Evolutionary conservation across 2,888 invertebrate genomes (phyloP).

Genomic region (Bedellia somnulentella): DNA sequence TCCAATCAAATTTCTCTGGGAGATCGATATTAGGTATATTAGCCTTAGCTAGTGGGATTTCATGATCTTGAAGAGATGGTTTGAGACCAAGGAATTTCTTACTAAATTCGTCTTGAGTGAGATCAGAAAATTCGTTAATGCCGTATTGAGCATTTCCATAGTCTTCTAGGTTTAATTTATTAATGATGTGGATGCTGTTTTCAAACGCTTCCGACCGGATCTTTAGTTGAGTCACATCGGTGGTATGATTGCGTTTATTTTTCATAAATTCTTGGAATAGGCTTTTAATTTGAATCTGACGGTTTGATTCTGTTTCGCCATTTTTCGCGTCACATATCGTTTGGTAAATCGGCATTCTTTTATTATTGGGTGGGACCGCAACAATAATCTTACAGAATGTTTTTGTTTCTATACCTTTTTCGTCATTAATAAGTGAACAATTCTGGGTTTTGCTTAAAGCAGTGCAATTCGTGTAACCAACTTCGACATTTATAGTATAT

Average conservation of each 20-base stretch:
- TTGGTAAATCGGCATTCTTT: constrained; percentile 36
- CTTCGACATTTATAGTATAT: constrained; percentile 45
- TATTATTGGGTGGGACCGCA: constrained; percentile 38
- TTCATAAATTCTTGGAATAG: constrained; percentile 58
- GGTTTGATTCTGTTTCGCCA: constrained; percentile 22
- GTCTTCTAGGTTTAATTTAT: constrained; percentile 74
- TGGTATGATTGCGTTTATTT: constrained; percentile 63
- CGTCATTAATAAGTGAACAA: constrained; percentile 22
- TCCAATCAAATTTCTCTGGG: constrained; percentile 86
- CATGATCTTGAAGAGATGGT: constrained; percentile 50
- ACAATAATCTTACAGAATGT: constrained; percentile 42
- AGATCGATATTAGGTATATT: constrained; percentile 66
- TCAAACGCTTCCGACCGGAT: constrained; percentile 74
- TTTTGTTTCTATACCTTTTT: constrained; percentile 17
- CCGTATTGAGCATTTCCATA: constrained; percentile 86
- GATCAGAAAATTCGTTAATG: constrained; percentile 83
- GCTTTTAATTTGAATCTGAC: constrained; percentile 31
- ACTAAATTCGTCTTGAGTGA: constrained; percentile 71
- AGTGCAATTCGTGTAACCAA: constrained; percentile 35
- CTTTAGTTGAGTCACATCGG: constrained; percentile 59
- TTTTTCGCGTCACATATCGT: constrained; percentile 40
- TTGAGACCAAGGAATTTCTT: constrained; percentile 62
- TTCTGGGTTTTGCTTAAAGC: constrained; percentile 27
- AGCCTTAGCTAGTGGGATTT: constrained; percentile 63
- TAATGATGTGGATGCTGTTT: constrained; percentile 73